Conservation (phyloP, 2,888 invertebrate genomes). For the Myathropa florea region DNA sequence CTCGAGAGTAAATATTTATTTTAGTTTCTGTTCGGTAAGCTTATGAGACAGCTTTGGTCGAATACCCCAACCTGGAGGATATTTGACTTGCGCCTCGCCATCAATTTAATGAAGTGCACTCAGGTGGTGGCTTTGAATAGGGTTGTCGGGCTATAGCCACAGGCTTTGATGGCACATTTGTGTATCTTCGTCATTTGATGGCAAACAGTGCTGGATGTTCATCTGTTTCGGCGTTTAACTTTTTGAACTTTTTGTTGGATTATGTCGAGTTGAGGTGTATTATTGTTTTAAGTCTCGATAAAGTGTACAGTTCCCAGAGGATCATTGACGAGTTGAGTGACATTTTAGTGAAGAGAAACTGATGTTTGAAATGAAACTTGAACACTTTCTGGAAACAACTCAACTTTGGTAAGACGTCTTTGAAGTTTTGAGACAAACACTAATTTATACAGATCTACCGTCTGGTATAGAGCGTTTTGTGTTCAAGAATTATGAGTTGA, state of each 20-base stretch:
- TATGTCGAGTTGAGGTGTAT: neutral
- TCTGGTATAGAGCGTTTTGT: too few relatives aligned
- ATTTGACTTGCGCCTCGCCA: conserved; percentile 11
- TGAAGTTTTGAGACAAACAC: too few relatives aligned
- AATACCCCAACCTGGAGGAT: neutral
- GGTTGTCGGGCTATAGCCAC: neutral
- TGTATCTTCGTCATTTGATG: neutral
- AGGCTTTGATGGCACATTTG: neutral
- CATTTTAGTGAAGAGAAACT: neutral
- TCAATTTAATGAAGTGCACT: conserved; percentile 22
- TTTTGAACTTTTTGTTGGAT: neutral
- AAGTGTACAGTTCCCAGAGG: neutral
- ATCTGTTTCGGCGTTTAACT: neutral
- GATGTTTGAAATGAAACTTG: neutral
- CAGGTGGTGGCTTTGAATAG: neutral
- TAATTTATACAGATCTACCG: too few relatives aligned
- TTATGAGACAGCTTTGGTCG: neutral
- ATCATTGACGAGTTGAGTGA: neutral
- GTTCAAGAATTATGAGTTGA: too few relatives aligned
- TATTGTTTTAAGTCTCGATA: neutral
- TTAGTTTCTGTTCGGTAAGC: neutral
- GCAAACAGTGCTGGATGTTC: neutral
- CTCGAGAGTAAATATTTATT: conserved; percentile 25
- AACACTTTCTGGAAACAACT: neutral
- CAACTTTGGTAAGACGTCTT: too few relatives aligned